Evolutionary conservation across 2,888 invertebrate genomes (phyloP).

Genomic region (Morinoia aosen): DNA sequence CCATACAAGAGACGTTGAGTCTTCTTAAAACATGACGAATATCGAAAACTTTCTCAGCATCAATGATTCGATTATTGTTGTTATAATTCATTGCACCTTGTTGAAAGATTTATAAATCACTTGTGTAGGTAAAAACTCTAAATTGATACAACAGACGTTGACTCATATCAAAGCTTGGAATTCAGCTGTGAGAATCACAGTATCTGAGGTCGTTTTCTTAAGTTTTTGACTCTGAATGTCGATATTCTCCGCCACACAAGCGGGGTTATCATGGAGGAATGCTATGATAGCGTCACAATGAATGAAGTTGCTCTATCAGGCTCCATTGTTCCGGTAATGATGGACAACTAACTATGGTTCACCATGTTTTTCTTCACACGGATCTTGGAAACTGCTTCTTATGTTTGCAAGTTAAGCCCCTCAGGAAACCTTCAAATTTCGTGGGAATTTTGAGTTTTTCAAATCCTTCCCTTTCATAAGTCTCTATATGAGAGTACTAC

Average conservation of each 20-base stretch:
- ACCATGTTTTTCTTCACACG: not conserved
- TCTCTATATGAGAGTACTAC: not conserved
- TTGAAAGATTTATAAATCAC: not conserved
- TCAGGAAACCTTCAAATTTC: not conserved
- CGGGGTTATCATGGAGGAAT: not conserved
- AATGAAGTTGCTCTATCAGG: not conserved
- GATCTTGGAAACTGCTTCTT: not conserved
- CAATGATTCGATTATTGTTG: not conserved
- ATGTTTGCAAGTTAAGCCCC: not conserved
- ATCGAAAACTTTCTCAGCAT: not conserved
- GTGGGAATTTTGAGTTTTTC: not conserved
- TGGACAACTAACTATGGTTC: not conserved
- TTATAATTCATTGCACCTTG: not conserved
- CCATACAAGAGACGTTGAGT: not conserved
- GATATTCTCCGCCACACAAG: not conserved
- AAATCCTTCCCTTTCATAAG: not conserved
- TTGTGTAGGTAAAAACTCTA: not conserved
- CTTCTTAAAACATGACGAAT: no score
- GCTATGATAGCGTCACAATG: no score
- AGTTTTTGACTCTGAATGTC: not conserved
- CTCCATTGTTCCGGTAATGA: not conserved
- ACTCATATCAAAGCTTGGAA: not conserved
- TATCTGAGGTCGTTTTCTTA: not conserved
- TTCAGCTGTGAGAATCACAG: not conserved
- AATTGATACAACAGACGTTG: not conserved